phyloP scores from a whole-genome alignment of 2,888 invertebrate genomes.

The Marronus borbonicus region DNA sequence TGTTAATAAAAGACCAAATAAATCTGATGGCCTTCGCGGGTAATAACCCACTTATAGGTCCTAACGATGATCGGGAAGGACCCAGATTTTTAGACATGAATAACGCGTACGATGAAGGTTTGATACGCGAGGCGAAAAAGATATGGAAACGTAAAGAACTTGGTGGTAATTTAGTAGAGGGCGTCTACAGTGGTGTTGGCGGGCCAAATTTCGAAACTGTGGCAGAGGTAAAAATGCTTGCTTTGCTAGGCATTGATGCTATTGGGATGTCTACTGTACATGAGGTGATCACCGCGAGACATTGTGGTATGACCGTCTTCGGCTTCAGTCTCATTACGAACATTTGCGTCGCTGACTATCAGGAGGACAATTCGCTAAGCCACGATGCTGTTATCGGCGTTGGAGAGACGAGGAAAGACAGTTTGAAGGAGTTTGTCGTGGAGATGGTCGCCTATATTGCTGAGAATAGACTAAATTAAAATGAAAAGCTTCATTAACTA shows the following conservation, averaged over 20 bases:
- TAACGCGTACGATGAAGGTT: slow-evolving; percentile 85
- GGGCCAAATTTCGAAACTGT: slow-evolving; percentile 98
- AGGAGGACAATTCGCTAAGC: slow-evolving; percentile 81
- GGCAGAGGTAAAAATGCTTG: slow-evolving; percentile 89
- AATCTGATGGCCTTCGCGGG: slow-evolving; percentile 98
- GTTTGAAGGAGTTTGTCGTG: slow-evolving; percentile 79
- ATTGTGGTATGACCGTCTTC: slow-evolving; percentile 92
- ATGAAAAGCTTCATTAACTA: no score
- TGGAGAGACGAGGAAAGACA: slow-evolving; percentile 78
- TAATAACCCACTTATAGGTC: slow-evolving; percentile 93
- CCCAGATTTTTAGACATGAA: slow-evolving; percentile 95
- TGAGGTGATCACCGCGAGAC: slow-evolving; percentile 89
- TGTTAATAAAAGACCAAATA: slow-evolving; percentile 97
- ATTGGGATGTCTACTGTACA: slow-evolving; percentile 88
- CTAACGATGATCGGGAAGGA: slow-evolving; percentile 96
- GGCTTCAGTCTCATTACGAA: slow-evolving; percentile 97
- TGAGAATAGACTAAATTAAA: slow-evolving; percentile 29
- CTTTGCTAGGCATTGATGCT: slow-evolving; percentile 87
- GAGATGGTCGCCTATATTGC: slow-evolving; percentile 73
- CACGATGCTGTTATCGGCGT: slow-evolving; percentile 93
- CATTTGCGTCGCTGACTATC: slow-evolving; percentile 87
- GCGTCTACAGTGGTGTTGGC: slow-evolving; percentile 95
- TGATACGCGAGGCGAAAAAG: slow-evolving; percentile 81
- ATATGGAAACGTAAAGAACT: slow-evolving; percentile 76
- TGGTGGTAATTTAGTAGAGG: slow-evolving; percentile 83